Percentiles rank a stretch among this genome's conserved stretches.
Evolutionary conservation across 2,113 vertebrate species (phyloP).

Genomic region (Mus pahari): DNA sequence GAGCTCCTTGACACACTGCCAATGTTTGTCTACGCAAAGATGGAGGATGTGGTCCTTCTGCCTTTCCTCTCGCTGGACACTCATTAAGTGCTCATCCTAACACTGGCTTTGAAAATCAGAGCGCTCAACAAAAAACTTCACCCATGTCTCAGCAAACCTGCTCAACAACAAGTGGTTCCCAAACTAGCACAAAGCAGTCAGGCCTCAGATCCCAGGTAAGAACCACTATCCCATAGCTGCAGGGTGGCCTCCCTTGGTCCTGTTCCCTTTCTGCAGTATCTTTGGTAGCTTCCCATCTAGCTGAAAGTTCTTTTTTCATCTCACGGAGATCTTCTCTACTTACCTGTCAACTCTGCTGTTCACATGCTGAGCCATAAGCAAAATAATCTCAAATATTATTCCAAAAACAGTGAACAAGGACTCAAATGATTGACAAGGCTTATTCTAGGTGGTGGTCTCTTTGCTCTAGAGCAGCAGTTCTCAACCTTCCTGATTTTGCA

Average conservation of each 20-base stretch:
- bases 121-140: conserved; percentile 7
- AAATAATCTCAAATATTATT: conserved; percentile 48
- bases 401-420: conserved; percentile 7
- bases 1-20: not conserved
- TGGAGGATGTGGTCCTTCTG: not conserved
- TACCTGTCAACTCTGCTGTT: not conserved
- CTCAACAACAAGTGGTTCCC: not conserved
- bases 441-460: not conserved
- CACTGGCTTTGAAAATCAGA: not conserved
- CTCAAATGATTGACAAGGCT: not conserved
- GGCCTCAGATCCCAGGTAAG: conserved; percentile 4
- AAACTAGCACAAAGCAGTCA: not conserved
- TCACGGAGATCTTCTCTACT: conserved; percentile 27
- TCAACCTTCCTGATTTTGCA: not conserved
- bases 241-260: conserved; percentile 4
- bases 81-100: not conserved
- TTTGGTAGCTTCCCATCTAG: conserved; percentile 11
- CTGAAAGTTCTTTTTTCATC: conserved; percentile 31
- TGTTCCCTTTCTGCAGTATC: conserved; percentile 44
- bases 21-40: conserved; percentile 6
- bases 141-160: conserved; percentile 30
- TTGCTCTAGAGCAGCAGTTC: not conserved
- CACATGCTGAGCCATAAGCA: conserved; percentile 13
- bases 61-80: not conserved
- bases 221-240: not conserved